These are phyloP conservation scores for Spicauda simplicius DNA, from an alignment of 2,888 invertebrate species.

Conservation along the genomic window DNA sequence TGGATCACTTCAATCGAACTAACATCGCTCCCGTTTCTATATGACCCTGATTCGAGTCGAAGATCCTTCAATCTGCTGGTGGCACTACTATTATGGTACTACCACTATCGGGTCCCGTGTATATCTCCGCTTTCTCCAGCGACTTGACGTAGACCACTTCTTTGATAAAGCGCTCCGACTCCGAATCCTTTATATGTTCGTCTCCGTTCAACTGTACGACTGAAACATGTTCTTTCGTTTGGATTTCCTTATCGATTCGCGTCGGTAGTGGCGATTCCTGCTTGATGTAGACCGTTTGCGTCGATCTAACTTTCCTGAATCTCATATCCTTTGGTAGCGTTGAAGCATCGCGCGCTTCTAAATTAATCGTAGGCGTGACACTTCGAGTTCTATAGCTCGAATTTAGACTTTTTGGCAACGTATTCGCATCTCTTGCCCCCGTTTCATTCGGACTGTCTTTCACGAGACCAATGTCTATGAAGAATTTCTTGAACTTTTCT, in stretches of 20 bases:
- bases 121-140: conserved; percentile 69
- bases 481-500: conserved; percentile 78
- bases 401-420: conserved; percentile 69
- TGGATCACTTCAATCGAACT: conserved; percentile 12
- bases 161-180: conserved; percentile 60
- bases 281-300: conserved; percentile 74
- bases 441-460: conserved; percentile 55
- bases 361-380: conserved; percentile 56
- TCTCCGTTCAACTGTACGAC: conserved; percentile 74
- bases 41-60: background rate
- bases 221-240: conserved; percentile 67
- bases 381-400: conserved; percentile 70
- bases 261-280: conserved; percentile 61
- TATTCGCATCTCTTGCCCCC: conserved; percentile 51
- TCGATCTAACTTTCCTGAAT: conserved; percentile 72
- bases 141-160: conserved; percentile 68
- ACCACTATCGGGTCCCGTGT: conserved; percentile 69
- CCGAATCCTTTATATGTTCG: conserved; percentile 59
- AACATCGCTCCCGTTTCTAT: background rate
- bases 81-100: conserved; percentile 78
- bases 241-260: conserved; percentile 54
- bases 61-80: conserved; percentile 69
- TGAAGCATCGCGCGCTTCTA: conserved; percentile 66
- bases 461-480: conserved; percentile 72
- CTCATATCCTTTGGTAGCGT: conserved; percentile 79